phyloP scores from a whole-genome alignment of 2,888 invertebrate genomes.

The Cheilosia pagana region DNA sequence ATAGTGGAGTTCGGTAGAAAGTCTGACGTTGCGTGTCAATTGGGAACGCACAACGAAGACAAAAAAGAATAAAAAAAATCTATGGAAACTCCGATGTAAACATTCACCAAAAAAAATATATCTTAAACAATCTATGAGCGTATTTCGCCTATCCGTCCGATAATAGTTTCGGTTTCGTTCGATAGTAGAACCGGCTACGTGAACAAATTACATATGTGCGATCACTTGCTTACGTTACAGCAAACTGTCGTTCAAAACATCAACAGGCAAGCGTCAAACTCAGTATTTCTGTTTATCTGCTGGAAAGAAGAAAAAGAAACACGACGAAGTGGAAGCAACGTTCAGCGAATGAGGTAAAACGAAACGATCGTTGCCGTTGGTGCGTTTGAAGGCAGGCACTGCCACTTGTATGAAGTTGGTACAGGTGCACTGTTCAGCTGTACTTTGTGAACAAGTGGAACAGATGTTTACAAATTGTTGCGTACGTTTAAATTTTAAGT shows the following conservation, averaged over 20 bases:
- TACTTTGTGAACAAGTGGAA: slow-evolving; percentile 39
- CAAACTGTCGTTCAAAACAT: slow-evolving; percentile 63
- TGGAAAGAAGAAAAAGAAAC: slow-evolving; percentile 34
- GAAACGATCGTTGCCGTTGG: slow-evolving; percentile 50
- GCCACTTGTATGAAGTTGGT: slow-evolving; percentile 17
- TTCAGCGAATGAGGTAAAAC: slow-evolving; percentile 26
- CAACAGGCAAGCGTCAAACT: slow-evolving; percentile 52
- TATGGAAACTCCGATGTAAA: slow-evolving; percentile 18
- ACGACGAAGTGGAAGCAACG: slow-evolving; percentile 48
- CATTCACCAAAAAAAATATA: slow-evolving; percentile 15
- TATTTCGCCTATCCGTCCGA: slow-evolving; percentile 14
- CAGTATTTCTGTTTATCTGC: slow-evolving; percentile 35
- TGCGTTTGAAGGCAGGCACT: slow-evolving; percentile 47
- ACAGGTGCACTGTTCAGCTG: slow-evolving; percentile 47
- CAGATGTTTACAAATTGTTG: too few relatives aligned
- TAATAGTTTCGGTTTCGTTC: slow-evolving; percentile 53
- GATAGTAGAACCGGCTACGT: slow-evolving; percentile 25
- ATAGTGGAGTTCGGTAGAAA: slow-evolving; percentile 35
- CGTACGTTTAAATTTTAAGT: too few relatives aligned
- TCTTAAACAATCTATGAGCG: slow-evolving; percentile 13
- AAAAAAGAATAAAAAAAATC: slow-evolving; percentile 16
- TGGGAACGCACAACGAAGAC: slow-evolving; percentile 16
- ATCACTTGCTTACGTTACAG: slow-evolving; percentile 71
- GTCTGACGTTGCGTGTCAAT: slow-evolving; percentile 47
- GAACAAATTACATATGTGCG: slow-evolving; percentile 38